phyloP scores from a whole-genome alignment of 1,140 invertebrate genomes.

The Danaus plexippus region DNA sequence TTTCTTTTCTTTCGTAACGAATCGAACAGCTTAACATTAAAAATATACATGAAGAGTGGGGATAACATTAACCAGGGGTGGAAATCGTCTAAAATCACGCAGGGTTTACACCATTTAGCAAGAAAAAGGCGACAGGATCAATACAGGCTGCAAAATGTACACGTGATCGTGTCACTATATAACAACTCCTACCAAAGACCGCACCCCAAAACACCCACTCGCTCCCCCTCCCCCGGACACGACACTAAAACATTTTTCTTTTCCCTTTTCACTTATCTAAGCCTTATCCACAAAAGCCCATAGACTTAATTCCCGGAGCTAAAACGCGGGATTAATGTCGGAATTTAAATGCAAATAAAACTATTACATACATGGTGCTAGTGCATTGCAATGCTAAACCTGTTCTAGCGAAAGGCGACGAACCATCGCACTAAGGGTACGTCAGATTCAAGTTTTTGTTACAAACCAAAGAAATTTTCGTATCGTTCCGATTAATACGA shows the following conservation, averaged over 20 bases:
- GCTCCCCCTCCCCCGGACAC: constrained; percentile 46
- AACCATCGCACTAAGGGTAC: constrained; percentile 8
- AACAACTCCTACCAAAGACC: constrained; percentile 59
- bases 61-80: constrained; percentile 8
- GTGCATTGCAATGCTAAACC: constrained; percentile 40
- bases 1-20: constrained; percentile 1
- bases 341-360: background rate
- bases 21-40: too few relatives aligned
- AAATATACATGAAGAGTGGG: too few relatives aligned
- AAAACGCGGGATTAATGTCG: background rate
- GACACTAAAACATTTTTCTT: constrained; percentile 60
- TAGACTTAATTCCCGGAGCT: background rate
- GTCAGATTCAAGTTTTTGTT: too few relatives aligned
- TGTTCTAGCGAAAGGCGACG: constrained; percentile 46
- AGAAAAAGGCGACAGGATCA: constrained; percentile 69
- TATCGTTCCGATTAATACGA: too few relatives aligned
- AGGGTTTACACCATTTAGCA: constrained; percentile 50
- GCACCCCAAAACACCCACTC: constrained; percentile 60
- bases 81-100: constrained; percentile 42
- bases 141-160: constrained; percentile 70
- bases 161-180: constrained; percentile 70
- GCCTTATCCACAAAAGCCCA: constrained; percentile 2
- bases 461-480: too few relatives aligned
- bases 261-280: constrained; percentile 24
- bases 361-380: constrained; percentile 25